A percentile compares a stretch with the other conserved stretches of the same genome.
Conservation (phyloP, 1,140 invertebrate genomes). For the Eumaeus atala region DNA sequence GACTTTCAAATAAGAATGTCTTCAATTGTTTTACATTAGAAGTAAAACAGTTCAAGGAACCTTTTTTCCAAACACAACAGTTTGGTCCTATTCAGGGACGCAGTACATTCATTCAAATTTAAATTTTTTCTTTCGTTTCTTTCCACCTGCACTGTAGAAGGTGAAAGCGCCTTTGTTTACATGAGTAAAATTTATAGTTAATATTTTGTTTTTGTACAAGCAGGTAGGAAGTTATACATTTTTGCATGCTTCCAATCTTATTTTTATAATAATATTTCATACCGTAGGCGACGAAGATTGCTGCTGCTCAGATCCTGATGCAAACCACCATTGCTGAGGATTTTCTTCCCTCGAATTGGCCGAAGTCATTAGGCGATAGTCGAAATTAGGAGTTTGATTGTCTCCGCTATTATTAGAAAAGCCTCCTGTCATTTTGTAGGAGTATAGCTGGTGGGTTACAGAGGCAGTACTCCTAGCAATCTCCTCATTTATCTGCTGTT, state of each 20-base stretch:
- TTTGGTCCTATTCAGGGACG: no score
- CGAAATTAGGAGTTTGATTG: constrained; percentile 50
- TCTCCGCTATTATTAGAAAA: constrained; percentile 80
- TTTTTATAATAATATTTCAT: constrained; percentile 21
- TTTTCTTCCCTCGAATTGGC: constrained; percentile 57
- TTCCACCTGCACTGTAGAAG: no score
- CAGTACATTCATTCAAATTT: no score
- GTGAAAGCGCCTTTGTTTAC: no score
- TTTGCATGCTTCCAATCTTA: not conserved
- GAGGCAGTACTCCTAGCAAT: constrained; percentile 75
- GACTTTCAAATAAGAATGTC: no score
- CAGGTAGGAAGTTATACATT: no score
- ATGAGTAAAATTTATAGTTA: no score
- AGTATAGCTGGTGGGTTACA: constrained; percentile 83
- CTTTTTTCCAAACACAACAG: no score
- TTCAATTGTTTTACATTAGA: no score
- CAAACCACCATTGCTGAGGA: constrained; percentile 66
- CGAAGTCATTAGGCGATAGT: constrained; percentile 61
- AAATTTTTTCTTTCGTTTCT: no score
- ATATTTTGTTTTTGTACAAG: no score
- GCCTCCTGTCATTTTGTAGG: constrained; percentile 88
- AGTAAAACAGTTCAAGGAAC: no score
- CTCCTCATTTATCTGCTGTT: constrained; percentile 75
- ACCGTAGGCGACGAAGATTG: constrained; percentile 62
- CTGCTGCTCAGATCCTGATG: constrained; percentile 53